Base-by-base conservation (phyloP, 2,888 invertebrate genomes). In the Leptura quadrifasciata region DNA sequence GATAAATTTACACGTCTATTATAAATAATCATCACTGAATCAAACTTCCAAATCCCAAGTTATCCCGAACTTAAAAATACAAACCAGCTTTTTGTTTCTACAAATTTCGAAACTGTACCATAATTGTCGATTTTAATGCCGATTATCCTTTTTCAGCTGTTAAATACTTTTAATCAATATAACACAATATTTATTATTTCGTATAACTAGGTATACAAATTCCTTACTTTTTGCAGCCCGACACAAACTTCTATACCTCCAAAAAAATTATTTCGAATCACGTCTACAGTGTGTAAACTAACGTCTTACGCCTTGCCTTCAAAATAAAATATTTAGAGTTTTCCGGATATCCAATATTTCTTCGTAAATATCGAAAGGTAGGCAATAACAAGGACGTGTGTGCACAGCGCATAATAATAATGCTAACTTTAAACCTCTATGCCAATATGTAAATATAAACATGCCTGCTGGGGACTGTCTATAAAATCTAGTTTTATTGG, bases 251-350 rank as follows among this genome's bases (percentile, higher is more conserved):
- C 47, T 12, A n/a, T 47, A 47, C n/a, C 47, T 15, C 47, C 1
- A 15, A 47, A 57, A 57, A 27, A 60, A 86, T 9, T 57, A 85
- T 83, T 87, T 87, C 87, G 81, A 87, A 87, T 87, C 88, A 88
- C 88, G 88, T 88, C 80, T 86, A 84, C 86, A 86, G 86, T 88
- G 88, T 88, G 88, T 87, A 88, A 88, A 88, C 88, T 85, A 87
- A 86, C 85, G 85, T 84, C 85, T 86, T 86, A 83, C 82, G 84
- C 85, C 82, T 83, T 82, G 84, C 83, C 83, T 81, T 81, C 84
- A 82, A 85, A 88, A 88, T 88, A 87, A 88, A 87, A 87, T 88
- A 88, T 88, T 88, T 87, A 88, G 87, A 85, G 81, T 85, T 84
- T 85, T 83, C 84, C 82, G 83, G 84, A 87, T 86, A 85, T 86